Conservation (phyloP, 2,888 invertebrate genomes). For the Sinohyriopsis cumingii region DNA sequence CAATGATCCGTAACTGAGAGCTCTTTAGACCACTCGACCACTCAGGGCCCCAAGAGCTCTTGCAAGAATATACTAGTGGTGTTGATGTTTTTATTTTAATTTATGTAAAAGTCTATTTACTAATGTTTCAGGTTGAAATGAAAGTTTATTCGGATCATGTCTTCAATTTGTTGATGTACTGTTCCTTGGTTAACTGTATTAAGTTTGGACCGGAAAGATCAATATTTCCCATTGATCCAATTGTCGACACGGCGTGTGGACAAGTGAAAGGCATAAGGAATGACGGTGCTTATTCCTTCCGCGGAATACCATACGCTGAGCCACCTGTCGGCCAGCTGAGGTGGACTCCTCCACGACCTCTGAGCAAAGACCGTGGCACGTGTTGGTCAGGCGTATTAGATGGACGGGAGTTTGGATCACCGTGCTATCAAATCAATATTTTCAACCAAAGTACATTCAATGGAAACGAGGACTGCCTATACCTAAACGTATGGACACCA, state of each 20-base stretch:
- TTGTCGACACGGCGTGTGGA: conserved; percentile 36
- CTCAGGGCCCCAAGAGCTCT: too few relatives aligned
- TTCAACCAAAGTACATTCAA: conserved; percentile 22
- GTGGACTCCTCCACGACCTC: conserved; percentile 31
- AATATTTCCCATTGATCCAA: not conserved
- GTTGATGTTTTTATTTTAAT: too few relatives aligned
- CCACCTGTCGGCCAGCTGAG: conserved; percentile 31
- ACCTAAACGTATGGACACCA: conserved; percentile 61
- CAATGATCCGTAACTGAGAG: too few relatives aligned
- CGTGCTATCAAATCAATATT: too few relatives aligned
- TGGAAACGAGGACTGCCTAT: conserved; percentile 35
- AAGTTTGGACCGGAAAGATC: too few relatives aligned
- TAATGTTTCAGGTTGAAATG: too few relatives aligned
- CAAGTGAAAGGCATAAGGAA: conserved; percentile 24
- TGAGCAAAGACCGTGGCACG: conserved; percentile 12
- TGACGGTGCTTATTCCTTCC: conserved; percentile 26
- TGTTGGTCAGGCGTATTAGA: conserved; percentile 41
- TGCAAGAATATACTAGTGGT: too few relatives aligned
- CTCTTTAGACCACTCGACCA: too few relatives aligned
- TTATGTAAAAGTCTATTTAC: too few relatives aligned
- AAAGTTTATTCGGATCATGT: too few relatives aligned
- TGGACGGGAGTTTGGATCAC: conserved; percentile 37
- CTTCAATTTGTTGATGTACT: too few relatives aligned
- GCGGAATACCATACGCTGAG: conserved; percentile 42
- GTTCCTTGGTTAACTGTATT: too few relatives aligned